Percentiles rank a stretch among this genome's conserved stretches.
phyloP scores from a whole-genome alignment of 92 coral and sea anemone species.

The Bergia sp. region DNA sequence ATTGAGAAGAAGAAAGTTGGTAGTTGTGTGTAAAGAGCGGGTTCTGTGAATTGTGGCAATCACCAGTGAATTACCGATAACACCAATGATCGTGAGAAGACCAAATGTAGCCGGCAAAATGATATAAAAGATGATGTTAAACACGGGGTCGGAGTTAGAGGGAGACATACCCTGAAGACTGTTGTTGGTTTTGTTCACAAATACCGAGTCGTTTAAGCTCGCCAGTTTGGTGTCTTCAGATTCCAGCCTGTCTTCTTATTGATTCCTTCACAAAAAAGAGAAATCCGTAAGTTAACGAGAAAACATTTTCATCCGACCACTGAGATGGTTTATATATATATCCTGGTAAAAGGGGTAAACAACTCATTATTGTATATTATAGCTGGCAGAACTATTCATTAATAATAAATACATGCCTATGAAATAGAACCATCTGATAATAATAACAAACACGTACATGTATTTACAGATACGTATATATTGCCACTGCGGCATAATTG shows the following conservation, averaged over 20 bases:
- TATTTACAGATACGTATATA: too few species aligned
- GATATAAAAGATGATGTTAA: not conserved
- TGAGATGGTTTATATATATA: too few species aligned
- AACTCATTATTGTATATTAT: too few species aligned
- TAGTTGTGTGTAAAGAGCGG: slow-evolving; percentile 36
- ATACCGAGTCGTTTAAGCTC: not conserved
- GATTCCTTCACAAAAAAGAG: too few species aligned
- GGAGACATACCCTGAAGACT: not conserved
- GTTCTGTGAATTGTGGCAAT: slow-evolving; percentile 40
- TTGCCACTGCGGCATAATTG: too few species aligned
- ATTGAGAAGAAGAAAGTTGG: slow-evolving; percentile 47
- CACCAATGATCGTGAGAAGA: slow-evolving; percentile 6
- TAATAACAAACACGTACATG: too few species aligned
- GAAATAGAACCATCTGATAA: too few species aligned
- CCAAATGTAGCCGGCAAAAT: not conserved
- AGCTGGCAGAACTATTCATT: too few species aligned
- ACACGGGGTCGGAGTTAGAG: not conserved
- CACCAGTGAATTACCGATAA: slow-evolving; percentile 33
- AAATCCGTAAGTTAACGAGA: not conserved
- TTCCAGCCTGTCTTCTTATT: not conserved
- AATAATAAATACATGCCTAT: too few species aligned
- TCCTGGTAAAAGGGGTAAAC: too few species aligned
- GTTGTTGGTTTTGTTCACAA: not conserved
- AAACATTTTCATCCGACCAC: too few species aligned
- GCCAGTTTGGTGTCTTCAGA: not conserved